Conservation (phyloP, 1,140 invertebrate species). For the Drosophila lowei region DNA sequence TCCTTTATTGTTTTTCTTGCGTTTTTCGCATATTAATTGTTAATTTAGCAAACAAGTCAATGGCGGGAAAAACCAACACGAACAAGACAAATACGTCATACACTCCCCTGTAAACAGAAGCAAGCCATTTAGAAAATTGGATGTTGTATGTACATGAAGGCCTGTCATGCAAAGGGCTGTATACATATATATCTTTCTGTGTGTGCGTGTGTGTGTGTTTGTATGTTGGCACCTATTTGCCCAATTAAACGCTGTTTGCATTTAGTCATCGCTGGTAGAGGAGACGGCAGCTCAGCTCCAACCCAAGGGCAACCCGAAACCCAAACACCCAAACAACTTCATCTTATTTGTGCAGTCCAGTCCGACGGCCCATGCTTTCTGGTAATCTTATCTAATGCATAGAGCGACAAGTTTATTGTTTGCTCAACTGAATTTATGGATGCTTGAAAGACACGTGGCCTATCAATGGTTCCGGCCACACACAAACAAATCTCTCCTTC, state of each 20-base stretch:
- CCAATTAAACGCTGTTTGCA: constrained; percentile 36
- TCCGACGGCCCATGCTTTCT: background rate
- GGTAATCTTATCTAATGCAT: constrained; percentile 59
- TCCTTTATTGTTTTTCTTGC: too few species aligned
- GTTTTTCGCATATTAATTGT: constrained; percentile 1
- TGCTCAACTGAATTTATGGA: constrained; percentile 51
- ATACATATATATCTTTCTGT: constrained; percentile 6
- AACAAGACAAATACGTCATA: constrained; percentile 21
- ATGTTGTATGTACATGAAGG: constrained; percentile 25
- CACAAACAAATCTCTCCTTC: background rate
- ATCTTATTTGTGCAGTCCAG: constrained; percentile 10
- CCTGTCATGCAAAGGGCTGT: constrained; percentile 30
- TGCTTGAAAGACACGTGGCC: constrained; percentile 33
- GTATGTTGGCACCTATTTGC: constrained; percentile 1
- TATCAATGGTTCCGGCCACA: background rate
- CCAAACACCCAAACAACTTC: constrained; percentile 1
- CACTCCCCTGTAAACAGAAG: constrained; percentile 10
- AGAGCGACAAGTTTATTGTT: constrained; percentile 34
- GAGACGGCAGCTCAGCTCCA: background rate
- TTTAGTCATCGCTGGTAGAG: constrained; percentile 19
- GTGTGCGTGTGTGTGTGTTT: constrained; percentile 7
- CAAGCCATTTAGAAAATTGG: constrained; percentile 68
- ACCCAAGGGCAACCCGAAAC: background rate
- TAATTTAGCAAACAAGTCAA: constrained; percentile 38
- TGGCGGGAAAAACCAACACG: constrained; percentile 30